Conservation (phyloP, 2,888 invertebrate species). For the Blera fallax region DNA sequence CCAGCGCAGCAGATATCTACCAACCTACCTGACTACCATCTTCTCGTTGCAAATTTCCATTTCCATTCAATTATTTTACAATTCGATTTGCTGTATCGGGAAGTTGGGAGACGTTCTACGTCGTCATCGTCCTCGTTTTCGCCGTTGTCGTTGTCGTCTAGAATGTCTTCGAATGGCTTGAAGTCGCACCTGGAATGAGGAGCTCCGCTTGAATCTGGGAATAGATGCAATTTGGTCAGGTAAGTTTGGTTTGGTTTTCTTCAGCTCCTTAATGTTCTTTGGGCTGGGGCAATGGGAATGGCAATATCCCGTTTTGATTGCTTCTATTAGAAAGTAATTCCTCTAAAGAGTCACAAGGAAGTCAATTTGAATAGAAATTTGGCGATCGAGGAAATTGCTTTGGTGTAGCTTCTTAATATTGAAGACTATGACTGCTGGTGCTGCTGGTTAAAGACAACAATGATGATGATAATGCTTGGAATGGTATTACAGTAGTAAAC, state of each 20-base stretch:
- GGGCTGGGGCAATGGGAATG: conserved; percentile 64
- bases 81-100: conserved; percentile 74
- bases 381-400: conserved; percentile 69
- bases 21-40: background rate
- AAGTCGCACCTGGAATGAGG: conserved; percentile 68
- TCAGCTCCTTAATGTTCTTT: conserved; percentile 47
- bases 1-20: conserved; percentile 33
- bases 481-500: conserved; percentile 45
- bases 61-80: conserved; percentile 75
- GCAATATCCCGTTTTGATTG: conserved; percentile 72
- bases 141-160: conserved; percentile 39
- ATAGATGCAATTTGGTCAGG: conserved; percentile 68
- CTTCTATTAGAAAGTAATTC: conserved; percentile 73
- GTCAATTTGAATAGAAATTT: conserved; percentile 72
- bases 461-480: conserved; percentile 26
- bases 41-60: conserved; percentile 73
- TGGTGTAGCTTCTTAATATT: conserved; percentile 54
- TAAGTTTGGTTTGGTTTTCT: conserved; percentile 39
- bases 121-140: background rate
- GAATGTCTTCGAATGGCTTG: conserved; percentile 60
- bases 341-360: conserved; percentile 73
- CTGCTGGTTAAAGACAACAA: conserved; percentile 1
- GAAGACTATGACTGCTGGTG: conserved; percentile 45
- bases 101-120: conserved; percentile 52
- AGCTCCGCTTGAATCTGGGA: conserved; percentile 59